Evolutionary conservation across 2,797 vertebrate species (phyloP).

Genomic region (Lithobates pipiens): DNA sequence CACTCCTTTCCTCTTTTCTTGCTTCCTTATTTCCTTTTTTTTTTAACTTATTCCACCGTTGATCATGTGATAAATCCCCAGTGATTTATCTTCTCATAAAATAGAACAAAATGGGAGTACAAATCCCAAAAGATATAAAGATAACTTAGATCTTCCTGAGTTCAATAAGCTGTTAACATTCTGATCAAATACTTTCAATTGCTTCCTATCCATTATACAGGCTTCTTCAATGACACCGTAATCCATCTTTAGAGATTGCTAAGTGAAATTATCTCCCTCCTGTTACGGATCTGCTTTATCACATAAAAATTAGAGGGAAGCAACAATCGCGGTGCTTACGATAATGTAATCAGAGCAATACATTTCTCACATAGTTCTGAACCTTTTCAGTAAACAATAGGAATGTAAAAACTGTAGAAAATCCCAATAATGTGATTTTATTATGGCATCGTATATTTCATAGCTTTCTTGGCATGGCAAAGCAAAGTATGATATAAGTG

Average conservation of each 20-base stretch:
- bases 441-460: constrained; percentile 35
- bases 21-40: neutral
- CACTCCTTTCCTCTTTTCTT: neutral
- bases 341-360: constrained; percentile 19
- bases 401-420: constrained; percentile 57
- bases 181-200: neutral
- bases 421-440: constrained; percentile 53
- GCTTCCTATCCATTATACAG: neutral
- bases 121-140: neutral
- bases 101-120: neutral
- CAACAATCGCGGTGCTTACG: constrained; percentile 35
- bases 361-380: constrained; percentile 52
- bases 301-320: neutral
- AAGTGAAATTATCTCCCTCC: neutral
- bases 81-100: neutral
- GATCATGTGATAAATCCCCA: neutral
- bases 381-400: constrained; percentile 43
- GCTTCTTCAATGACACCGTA: neutral
- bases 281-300: constrained; percentile 23
- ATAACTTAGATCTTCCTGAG: neutral
- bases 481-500: constrained; percentile 22
- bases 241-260: neutral
- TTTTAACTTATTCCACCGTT: neutral
- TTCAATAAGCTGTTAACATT: neutral
- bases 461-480: constrained; percentile 25